Evolutionary conservation across 2,113 vertebrate genomes (phyloP).

Genomic region (Leiothrix lutea): DNA sequence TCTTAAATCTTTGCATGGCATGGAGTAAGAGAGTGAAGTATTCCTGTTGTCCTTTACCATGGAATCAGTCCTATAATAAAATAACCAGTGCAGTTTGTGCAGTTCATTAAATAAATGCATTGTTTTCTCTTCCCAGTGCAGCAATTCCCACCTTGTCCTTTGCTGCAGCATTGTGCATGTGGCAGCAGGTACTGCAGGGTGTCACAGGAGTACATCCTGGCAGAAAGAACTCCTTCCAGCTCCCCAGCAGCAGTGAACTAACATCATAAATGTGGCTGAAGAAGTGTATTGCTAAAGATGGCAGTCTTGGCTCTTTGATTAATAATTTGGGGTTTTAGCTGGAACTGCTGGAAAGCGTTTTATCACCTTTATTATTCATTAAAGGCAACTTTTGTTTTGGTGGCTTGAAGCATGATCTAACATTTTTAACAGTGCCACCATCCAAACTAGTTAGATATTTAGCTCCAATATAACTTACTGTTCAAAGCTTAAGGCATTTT

Average conservation of each 20-base stretch:
- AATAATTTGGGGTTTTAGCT: background rate
- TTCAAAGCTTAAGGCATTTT: background rate
- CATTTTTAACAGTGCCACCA: constrained; percentile 5
- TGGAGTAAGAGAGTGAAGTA: background rate
- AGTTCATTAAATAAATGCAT: background rate
- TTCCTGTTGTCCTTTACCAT: background rate
- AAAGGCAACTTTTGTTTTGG: background rate
- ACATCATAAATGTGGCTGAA: background rate
- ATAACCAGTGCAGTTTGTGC: background rate
- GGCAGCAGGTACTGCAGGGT: background rate
- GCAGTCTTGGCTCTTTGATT: background rate
- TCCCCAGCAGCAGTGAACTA: background rate
- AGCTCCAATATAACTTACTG: background rate
- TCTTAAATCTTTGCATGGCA: background rate
- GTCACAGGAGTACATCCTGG: background rate
- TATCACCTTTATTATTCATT: background rate
- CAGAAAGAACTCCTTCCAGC: background rate
- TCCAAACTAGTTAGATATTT: background rate
- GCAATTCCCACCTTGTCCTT: background rate
- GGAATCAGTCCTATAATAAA: background rate
- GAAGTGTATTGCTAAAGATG: background rate
- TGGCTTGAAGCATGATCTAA: background rate
- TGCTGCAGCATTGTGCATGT: background rate
- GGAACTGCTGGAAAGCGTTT: constrained; percentile 23
- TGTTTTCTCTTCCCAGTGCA: background rate